phyloP scores from a whole-genome alignment of 2,113 vertebrate species.

The Australoheros scitulus region DNA sequence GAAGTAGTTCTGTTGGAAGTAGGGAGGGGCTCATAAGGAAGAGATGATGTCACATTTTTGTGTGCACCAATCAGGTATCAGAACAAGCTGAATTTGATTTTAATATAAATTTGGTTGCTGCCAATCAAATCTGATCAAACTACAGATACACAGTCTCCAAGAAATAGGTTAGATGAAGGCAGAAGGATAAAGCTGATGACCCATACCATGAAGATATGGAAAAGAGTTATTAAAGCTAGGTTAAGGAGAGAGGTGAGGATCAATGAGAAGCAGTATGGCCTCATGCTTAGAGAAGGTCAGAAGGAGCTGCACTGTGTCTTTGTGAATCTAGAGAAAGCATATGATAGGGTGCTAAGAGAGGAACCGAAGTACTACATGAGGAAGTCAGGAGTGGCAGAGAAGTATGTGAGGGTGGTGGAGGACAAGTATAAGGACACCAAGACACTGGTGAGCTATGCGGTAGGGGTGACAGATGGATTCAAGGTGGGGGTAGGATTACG shows the following conservation, averaged over 20 bases:
- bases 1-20: neutral
- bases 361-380: neutral
- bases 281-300: neutral
- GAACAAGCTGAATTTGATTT: neutral
- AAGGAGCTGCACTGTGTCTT: no score
- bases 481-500: neutral
- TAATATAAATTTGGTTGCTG: neutral
- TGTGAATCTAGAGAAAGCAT: no score
- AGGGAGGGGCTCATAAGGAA: neutral
- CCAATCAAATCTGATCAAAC: neutral
- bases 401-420: neutral
- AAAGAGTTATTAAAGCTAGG: neutral
- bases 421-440: neutral
- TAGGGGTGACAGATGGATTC: neutral
- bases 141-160: no score
- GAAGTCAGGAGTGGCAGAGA: neutral
- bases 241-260: neutral
- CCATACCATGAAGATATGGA: neutral
- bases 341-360: no score
- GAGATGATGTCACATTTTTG: neutral
- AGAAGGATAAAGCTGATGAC: neutral
- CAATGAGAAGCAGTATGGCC: neutral
- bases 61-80: neutral
- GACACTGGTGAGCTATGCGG: neutral
- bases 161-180: no score